These are phyloP conservation scores for Eristalis intricaria DNA, from an alignment of 2,888 invertebrate species.

Conservation along the genomic window DNA sequence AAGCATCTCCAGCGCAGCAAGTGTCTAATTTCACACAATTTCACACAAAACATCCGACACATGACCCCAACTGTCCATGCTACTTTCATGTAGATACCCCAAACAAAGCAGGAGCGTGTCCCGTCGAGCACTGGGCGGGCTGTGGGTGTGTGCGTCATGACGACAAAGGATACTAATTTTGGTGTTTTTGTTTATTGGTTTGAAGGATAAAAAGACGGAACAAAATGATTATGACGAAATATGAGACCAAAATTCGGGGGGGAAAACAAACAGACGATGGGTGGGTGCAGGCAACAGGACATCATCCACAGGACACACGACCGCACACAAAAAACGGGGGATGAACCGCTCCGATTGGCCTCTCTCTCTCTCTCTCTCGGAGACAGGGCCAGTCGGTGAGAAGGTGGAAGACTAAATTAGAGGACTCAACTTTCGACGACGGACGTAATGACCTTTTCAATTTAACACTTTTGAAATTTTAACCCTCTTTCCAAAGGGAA, in stretches of 20 bases:
- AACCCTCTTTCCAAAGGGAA: slow-evolving; percentile 7
- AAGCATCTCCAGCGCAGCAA: slow-evolving; percentile 26
- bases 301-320: slow-evolving; percentile 23
- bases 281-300: slow-evolving; percentile 19
- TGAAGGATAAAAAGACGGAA: slow-evolving; percentile 33
- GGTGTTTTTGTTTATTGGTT: slow-evolving; percentile 60
- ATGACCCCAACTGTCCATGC: slow-evolving; percentile 27
- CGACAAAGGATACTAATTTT: slow-evolving; percentile 59
- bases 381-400: not conserved
- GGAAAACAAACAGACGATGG: not conserved
- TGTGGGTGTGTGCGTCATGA: not conserved
- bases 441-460: slow-evolving; percentile 44
- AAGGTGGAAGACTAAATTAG: slow-evolving; percentile 26
- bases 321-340: not conserved
- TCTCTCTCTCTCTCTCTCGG: not conserved
- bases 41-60: slow-evolving; percentile 40
- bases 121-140: not conserved
- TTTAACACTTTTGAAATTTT: slow-evolving; percentile 51
- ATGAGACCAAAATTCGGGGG: slow-evolving; percentile 21
- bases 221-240: slow-evolving; percentile 50
- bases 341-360: not conserved
- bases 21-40: slow-evolving; percentile 56
- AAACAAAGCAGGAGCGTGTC: slow-evolving; percentile 1
- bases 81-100: not conserved
- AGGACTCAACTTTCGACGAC: slow-evolving; percentile 44